Conservation (phyloP, 2,113 vertebrate species). For the Xerus inauris region DNA sequence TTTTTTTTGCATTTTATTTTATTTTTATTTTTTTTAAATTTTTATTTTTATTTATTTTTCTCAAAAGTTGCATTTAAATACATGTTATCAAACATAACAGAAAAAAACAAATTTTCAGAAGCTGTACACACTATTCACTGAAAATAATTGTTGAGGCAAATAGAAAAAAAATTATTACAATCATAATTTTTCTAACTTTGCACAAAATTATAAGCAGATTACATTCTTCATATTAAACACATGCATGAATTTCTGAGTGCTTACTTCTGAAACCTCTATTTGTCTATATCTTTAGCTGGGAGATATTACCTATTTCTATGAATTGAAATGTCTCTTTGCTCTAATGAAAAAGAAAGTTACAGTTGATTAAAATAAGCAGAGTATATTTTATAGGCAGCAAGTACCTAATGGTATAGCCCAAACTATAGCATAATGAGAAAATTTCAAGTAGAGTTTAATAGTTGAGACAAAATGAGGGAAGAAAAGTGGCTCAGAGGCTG, state of each 20-base stretch:
- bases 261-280: not conserved
- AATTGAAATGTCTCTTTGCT: slow-evolving; percentile 6
- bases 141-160: no score
- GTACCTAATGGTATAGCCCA: not conserved
- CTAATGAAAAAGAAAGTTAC: not conserved
- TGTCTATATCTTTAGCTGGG: not conserved
- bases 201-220: no score
- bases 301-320: not conserved
- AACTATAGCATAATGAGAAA: not conserved
- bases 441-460: not conserved
- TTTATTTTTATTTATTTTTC: no score
- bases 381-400: not conserved
- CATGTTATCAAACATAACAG: no score
- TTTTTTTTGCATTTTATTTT: no score
- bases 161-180: no score
- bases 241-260: not conserved
- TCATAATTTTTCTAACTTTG: no score
- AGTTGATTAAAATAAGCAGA: not conserved
- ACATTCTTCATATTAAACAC: no score
- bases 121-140: no score
- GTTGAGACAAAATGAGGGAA: not conserved
- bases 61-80: no score
- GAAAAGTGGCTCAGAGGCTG: not conserved
- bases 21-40: no score
- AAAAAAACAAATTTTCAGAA: no score